Base-by-base conservation (phyloP, 2,888 invertebrate species). In the Selenia dentaria region DNA sequence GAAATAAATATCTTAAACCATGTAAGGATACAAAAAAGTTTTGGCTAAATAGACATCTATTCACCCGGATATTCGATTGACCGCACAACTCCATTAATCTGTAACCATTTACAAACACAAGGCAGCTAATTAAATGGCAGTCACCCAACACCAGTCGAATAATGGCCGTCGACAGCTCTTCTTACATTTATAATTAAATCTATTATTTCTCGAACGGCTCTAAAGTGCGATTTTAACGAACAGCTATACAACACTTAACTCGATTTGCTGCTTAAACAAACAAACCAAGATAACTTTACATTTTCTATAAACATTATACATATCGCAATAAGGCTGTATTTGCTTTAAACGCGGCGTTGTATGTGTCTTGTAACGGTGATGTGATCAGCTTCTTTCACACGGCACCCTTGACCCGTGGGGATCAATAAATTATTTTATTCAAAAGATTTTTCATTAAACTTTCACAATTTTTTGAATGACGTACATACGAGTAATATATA, bases 141-240 rank as follows among this genome's bases (percentile, higher is more conserved):
- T 34, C 29, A 31, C 32, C 24, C 33, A 11, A 9, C 22, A 35
- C 31, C 34, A 32, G 11, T 29, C 48, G 45, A 12, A 9, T 39
- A 34, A 36, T 39, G 43, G 28, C 13, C 38, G 42, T 38, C 41
- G 40, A 40, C 51, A 35, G 39, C 31, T 47, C 33, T 43, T 36
- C 41, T 45, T 57, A 58, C 62, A 54, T 50, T 65, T 67, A 63
- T 65, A 68, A 71, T 70, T 65, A 64, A 71, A 62, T 52, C 59
- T 63, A 66, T 62, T 64, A 64, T 68, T 58, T 51, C 45, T 50
- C 62, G 52, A 54, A 51, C 22, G 46, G 51, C 46, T 41, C 34
- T 37, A 46, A 56, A 48, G 56, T 53, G 43, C 13, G 44, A 34
- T 45, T 33, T 25, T n/a, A 59, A 55, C 46, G 53, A 46, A 51